These are phyloP conservation scores for Anorthoa munda DNA, from an alignment of 2,888 invertebrate species.

Conservation along the genomic window DNA sequence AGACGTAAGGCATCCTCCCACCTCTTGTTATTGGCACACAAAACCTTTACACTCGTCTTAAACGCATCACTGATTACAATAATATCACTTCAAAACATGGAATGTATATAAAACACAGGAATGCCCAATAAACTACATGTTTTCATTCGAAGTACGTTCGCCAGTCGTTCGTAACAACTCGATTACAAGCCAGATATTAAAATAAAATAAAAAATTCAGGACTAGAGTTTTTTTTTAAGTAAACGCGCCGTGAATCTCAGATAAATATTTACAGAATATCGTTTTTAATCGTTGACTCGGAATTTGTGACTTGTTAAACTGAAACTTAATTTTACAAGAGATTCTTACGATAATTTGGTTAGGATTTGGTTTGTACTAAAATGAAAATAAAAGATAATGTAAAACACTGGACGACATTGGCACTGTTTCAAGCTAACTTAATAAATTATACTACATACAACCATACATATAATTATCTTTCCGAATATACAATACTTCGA, in stretches of 20 bases:
- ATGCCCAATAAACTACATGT: constrained; percentile 77
- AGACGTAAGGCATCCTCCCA: constrained; percentile 89
- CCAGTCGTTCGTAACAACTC: constrained; percentile 77
- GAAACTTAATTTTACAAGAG: constrained; percentile 72
- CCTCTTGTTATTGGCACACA: constrained; percentile 89
- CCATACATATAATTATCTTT: constrained; percentile 63
- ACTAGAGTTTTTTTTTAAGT: constrained; percentile 88
- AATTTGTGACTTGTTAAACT: constrained; percentile 82
- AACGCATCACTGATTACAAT: constrained; percentile 77
- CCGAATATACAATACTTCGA: constrained; percentile 75
- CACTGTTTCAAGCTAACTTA: constrained; percentile 80
- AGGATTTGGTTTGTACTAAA: constrained; percentile 82
- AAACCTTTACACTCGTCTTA: constrained; percentile 81
- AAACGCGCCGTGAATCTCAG: constrained; percentile 85
- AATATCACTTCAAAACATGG: constrained; percentile 85
- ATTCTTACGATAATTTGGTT: constrained; percentile 83
- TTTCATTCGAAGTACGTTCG: constrained; percentile 76
- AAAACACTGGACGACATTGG: constrained; percentile 80
- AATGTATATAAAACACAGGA: constrained; percentile 85
- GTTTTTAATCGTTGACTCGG: constrained; percentile 73
- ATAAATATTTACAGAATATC: constrained; percentile 75
- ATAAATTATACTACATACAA: constrained; percentile 74
- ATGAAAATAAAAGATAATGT: constrained; percentile 68
- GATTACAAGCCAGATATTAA: constrained; percentile 80
- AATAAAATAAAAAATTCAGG: constrained; percentile 81